Base-by-base conservation (phyloP, 2,113 vertebrate species). In the Leucopsar rothschildi region DNA sequence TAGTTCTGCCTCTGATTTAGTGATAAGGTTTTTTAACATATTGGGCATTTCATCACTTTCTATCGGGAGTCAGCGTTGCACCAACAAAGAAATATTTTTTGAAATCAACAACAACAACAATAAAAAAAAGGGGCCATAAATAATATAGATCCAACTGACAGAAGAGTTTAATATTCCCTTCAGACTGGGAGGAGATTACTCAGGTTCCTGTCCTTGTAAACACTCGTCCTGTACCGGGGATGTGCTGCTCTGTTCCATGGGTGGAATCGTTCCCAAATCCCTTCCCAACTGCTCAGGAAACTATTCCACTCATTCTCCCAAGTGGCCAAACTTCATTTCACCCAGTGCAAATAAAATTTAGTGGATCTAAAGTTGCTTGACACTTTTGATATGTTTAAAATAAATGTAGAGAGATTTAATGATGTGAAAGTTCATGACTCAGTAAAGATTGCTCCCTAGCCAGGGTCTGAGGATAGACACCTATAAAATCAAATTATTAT, bases 11-110 rank as follows among this genome's bases (percentile, higher is more conserved):
- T 88, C 97, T 98, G 98, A 98, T 98, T 98, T 98, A 98, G 95
- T 97, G 98, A 97, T 98, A 98, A 98, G 95, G 87, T 97, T 97
- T 98, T 97, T 98, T 96, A 98, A 98, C 95, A 90, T 97, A 98
- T 98, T 97, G 96, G 94, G 96, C 97, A 97, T 98, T 98, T 97
- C 96, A 98, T 98, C 97, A 97, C 96, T 90, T 95, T 97, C 96
- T 97, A 96, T 97, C 95, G 33, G 96, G 97, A 96, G 95, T 97
- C 89, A 96, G 97, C 92, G 94, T 97, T 97, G 96, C 97, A 97
- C 95, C 97, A 97, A 97, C 97, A 97, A 97, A 98, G 97, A 96
- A 97, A 97, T 96, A 94, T 95, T 95, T 96, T 96, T 93, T 76
- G 57, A 95, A 96, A 96, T 95, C 95, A 96, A 96, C 95, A 96